Conservation (phyloP, 2,797 vertebrate genomes). For the Neostethus bicornis region DNA sequence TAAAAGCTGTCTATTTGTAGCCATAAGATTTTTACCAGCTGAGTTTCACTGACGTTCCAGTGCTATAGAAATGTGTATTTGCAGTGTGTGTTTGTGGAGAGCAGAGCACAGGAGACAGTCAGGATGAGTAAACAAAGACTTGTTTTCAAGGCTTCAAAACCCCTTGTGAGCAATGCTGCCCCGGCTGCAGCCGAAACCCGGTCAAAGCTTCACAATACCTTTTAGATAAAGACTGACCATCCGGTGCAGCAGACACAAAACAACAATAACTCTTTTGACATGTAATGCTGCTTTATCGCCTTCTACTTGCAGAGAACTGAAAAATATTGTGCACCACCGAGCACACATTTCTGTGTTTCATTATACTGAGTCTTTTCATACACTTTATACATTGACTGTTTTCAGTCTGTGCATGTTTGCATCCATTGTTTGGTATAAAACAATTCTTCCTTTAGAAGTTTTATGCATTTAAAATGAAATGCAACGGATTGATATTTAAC, state of each 20-base stretch:
- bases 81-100: conserved; percentile 18
- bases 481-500: too few relatives aligned
- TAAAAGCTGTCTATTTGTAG: conserved; percentile 39
- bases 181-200: conserved; percentile 37
- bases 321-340: background rate
- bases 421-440: too few relatives aligned
- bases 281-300: background rate
- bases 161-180: conserved; percentile 40
- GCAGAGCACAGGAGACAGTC: conserved; percentile 26
- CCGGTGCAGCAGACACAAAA: conserved; percentile 5
- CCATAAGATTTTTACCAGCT: conserved; percentile 44
- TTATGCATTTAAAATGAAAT: too few relatives aligned
- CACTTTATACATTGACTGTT: background rate
- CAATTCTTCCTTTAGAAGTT: background rate
- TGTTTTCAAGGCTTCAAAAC: conserved; percentile 54
- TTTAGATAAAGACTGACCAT: conserved; percentile 45
- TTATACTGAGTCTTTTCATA: background rate
- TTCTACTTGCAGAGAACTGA: background rate
- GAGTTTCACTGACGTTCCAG: conserved; percentile 38
- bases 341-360: background rate
- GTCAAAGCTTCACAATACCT: conserved; percentile 38
- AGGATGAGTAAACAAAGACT: conserved; percentile 54
- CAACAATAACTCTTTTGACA: conserved; percentile 20
- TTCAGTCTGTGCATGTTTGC: background rate
- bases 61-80: conserved; percentile 31